Conservation (phyloP, 2,888 invertebrate genomes). For the Pseudococcus jackbeardsleyi region DNA sequence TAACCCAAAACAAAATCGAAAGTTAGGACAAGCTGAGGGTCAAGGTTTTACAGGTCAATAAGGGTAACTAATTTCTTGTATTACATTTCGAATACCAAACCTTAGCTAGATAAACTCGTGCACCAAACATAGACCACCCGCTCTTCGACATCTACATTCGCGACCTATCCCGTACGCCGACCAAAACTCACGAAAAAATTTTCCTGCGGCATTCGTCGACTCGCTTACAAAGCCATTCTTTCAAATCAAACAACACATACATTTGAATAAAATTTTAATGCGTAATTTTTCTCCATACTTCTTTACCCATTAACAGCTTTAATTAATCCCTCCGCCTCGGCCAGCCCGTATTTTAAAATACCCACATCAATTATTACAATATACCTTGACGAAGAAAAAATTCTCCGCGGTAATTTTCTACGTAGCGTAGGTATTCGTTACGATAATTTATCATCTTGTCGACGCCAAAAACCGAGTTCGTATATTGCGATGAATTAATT, state of each 20-base stretch:
- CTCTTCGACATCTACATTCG: not conserved
- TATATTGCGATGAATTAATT: not conserved
- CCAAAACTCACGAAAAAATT: not conserved
- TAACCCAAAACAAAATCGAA: slow-evolving; percentile 40
- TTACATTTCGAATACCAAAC: not conserved
- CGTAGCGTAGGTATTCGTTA: not conserved
- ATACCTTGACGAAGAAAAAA: slow-evolving; percentile 9
- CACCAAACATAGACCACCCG: not conserved
- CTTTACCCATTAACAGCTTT: slow-evolving; percentile 5
- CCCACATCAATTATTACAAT: not conserved
- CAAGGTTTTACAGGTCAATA: slow-evolving; percentile 38
- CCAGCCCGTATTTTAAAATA: not conserved
- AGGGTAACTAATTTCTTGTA: slow-evolving; percentile 1
- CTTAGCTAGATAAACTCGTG: not conserved
- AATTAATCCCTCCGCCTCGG: slow-evolving; percentile 3
- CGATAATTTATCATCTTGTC: slow-evolving; percentile 5
- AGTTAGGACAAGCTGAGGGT: slow-evolving; percentile 27
- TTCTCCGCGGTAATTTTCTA: not conserved
- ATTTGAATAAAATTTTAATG: slow-evolving; percentile 32
- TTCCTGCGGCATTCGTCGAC: not conserved
- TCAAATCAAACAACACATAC: not conserved
- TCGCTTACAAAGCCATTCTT: not conserved
- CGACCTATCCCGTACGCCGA: not conserved
- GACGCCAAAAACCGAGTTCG: not conserved
- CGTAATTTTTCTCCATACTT: not conserved